Percentiles rank a stretch among this genome's conserved stretches.
These are phyloP conservation scores for Mamestra configurata DNA, from an alignment of 1,140 invertebrate genomes.

Conservation along the genomic window DNA sequence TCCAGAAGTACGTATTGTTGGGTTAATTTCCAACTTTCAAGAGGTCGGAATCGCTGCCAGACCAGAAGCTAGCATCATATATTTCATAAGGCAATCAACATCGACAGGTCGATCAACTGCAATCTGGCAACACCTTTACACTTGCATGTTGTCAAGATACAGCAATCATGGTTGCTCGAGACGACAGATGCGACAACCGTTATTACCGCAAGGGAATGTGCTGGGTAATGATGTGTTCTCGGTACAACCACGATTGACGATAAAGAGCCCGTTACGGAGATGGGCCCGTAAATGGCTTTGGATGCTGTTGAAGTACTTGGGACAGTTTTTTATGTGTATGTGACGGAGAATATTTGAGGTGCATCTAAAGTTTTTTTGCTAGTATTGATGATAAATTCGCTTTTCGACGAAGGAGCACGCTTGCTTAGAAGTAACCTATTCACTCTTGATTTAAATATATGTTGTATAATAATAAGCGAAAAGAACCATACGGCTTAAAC, in stretches of 20 bases:
- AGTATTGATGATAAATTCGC: too few relatives aligned
- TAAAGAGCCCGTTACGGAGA: constrained; percentile 4
- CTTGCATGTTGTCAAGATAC: neutral
- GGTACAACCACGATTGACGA: constrained; percentile 9
- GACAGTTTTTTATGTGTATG: neutral
- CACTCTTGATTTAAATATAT: too few relatives aligned
- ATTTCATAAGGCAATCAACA: too few relatives aligned
- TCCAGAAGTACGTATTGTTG: too few relatives aligned
- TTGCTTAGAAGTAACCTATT: too few relatives aligned
- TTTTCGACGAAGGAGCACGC: too few relatives aligned
- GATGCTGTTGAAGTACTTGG: neutral
- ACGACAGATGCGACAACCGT: constrained; percentile 32
- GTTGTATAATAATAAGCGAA: too few relatives aligned
- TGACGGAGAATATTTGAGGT: neutral
- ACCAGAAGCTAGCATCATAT: too few relatives aligned
- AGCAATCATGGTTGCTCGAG: constrained; percentile 16
- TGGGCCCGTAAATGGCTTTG: neutral
- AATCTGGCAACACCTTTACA: neutral
- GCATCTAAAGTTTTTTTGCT: too few relatives aligned
- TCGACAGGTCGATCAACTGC: neutral
- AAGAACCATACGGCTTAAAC: too few relatives aligned
- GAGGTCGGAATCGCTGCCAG: too few relatives aligned
- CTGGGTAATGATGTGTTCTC: constrained; percentile 23
- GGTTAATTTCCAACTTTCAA: too few relatives aligned
- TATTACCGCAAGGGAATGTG: constrained; percentile 28